Base-by-base conservation (phyloP, 2,113 vertebrate genomes). In the Myrmecobius fasciatus region DNA sequence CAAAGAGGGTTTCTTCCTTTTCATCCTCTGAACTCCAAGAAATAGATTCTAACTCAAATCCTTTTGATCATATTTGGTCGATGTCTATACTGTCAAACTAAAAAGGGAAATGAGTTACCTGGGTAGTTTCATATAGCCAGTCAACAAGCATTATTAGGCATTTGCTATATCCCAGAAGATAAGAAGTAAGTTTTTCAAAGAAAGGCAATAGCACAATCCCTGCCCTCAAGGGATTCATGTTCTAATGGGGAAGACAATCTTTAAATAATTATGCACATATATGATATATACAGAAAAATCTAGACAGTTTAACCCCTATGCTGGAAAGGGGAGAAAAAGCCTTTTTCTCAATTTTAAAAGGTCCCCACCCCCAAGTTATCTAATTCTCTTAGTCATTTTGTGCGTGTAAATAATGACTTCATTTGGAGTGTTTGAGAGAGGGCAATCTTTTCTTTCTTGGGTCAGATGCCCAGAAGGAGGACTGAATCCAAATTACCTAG, bases 401-500 rank as follows among this genome's bases (percentile, higher is more conserved):
- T 83, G 2, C 1, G 43, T 83, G n/a, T 83, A 83, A 83, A 83
- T 24, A 83, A 24, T 83, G 49, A 91, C 12, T 95, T 94, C 46
- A 83, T 25, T 89, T 28, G 56, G 94, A 95, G 93, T 96, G 94
- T 51, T 91, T 92, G 88, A 91, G 53, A 56, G 51, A 83, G 92
- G 90, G 90, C 28, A 92, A 56, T 92, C 92, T 91, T 49, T 53
- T 60, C 60, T 52, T 91, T 46, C n/a, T 93, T 92, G 24, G 48
- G 83, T 75, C 90, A n/a, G 53, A 48, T 93, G 93, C 51, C 47
- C 88, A 92, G 12, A 91, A 83, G 20, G 67, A n/a, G 47, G 52
- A 83, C 88, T 90, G 25, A 96, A 52, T 90, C 92, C 96, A 67
- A 60, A 94, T 96, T 95, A 95, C 95, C 96, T 96, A 24, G 94